Evolutionary conservation across 2,797 vertebrate genomes (phyloP).

Genomic region (Tamandua tetradactyla): DNA sequence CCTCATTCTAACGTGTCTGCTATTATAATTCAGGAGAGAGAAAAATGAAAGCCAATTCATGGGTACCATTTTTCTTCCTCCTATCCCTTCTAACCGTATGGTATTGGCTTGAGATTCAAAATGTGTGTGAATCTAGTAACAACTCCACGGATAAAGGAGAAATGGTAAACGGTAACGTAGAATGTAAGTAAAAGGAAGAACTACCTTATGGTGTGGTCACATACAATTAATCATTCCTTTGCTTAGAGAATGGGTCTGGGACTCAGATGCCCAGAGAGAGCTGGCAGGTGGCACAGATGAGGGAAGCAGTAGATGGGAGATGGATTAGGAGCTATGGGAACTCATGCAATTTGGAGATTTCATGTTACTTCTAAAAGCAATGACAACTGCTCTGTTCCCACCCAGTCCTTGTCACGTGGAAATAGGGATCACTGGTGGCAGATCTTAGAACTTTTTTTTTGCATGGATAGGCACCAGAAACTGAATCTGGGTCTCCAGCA

Average conservation of each 20-base stretch:
- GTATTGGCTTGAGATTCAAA: background rate
- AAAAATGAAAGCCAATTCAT: background rate
- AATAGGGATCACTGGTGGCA: background rate
- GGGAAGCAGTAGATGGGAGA: background rate
- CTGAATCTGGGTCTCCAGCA: no score
- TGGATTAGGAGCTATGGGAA: accelerated
- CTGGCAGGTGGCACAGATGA: accelerated
- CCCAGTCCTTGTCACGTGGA: accelerated
- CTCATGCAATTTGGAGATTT: background rate
- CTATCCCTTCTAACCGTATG: background rate
- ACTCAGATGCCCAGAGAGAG: background rate
- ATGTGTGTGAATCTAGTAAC: background rate
- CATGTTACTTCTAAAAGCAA: background rate
- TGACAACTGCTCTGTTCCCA: accelerated
- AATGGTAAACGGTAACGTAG: background rate
- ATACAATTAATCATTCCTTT: background rate
- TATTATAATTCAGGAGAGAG: background rate
- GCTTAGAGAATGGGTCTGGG: background rate
- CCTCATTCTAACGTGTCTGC: background rate
- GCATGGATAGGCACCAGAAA: no score
- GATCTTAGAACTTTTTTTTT: no score
- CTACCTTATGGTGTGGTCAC: background rate
- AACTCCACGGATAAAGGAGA: background rate
- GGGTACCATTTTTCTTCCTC: background rate
- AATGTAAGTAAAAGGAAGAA: background rate